Evolutionary conservation across 2,888 invertebrate species (phyloP), one percentile per base, ranked within the genome.

Genomic region (Tenthredo mesomela): DNA sequence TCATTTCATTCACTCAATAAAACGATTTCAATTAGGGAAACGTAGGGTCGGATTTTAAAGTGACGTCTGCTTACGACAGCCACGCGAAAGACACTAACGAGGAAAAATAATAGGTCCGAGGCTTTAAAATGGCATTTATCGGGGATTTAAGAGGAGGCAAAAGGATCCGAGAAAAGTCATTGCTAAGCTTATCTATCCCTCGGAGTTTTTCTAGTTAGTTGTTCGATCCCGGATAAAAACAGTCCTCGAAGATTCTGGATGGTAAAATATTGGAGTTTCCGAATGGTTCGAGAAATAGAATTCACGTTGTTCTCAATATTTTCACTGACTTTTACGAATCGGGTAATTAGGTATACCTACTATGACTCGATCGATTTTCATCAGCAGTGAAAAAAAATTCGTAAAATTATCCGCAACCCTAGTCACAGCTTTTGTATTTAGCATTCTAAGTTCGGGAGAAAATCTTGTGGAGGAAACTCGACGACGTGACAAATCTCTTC

Each of bases 11-110:
- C 40, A 21, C 0, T 73, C n/a, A 21, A 61, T 61, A 80, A 80
- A 80, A 61, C 80, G 61, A 80, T 80, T 80, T 80, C 80, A 80
- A 80, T 80, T 80, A 61, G 40, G 29, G 33, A n/a, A 80, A 61
- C 80, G 37, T 37, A 58, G 58, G 40, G 40, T 61, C 80, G n/a
- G 40, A 80, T 80, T 80, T 80, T 37, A 80, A 54, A 58, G 37
- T 61, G 58, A 77, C 54, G 54, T 54, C 77, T 54, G 77, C 77
- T 54, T 54, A 54, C 50, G 50, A 77, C 77, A 77, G 54, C 50
- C 29, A n/a, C 7, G 77, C 50, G 77, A 54, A 77, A 54, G 47
- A 54, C 54, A 47, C 77, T 77, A 77, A 80, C 58, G 80, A 58
- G 58, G 61, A 80, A 40, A 80, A 80, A 80, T 40, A 61, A 80